Percentiles rank a stretch among this genome's conserved stretches.
phyloP scores from a whole-genome alignment of 1,140 invertebrate genomes.

The Micrasema minimum region DNA sequence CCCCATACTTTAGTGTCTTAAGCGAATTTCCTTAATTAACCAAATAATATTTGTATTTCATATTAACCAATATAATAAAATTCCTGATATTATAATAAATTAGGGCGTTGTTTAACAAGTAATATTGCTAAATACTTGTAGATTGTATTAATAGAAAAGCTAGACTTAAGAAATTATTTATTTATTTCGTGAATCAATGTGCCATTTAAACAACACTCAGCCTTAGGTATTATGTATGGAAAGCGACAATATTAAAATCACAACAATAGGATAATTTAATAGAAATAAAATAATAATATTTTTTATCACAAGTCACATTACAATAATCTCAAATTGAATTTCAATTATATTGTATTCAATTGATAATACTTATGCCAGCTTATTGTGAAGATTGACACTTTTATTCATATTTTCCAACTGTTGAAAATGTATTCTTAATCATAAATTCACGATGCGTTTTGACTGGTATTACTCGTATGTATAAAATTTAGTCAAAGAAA shows the following conservation, averaged over 20 bases:
- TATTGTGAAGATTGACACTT: too few relatives aligned
- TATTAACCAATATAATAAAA: constrained; percentile 26
- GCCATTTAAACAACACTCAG: constrained; percentile 42
- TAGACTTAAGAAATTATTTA: constrained; percentile 48
- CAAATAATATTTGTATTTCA: constrained; percentile 29
- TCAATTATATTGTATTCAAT: too few relatives aligned
- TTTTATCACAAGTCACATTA: background rate
- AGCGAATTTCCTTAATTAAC: constrained; percentile 24
- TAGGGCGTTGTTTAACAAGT: constrained; percentile 28
- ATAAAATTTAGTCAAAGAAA: too few relatives aligned
- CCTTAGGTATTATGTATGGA: constrained; percentile 16
- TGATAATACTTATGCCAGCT: too few relatives aligned
- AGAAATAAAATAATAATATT: background rate
- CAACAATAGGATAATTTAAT: constrained; percentile 40
- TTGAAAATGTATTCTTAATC: too few relatives aligned
- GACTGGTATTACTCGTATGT: too few relatives aligned
- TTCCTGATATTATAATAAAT: constrained; percentile 36
- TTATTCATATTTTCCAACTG: too few relatives aligned
- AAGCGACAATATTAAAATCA: constrained; percentile 48
- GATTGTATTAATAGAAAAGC: constrained; percentile 41
- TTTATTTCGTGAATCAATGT: constrained; percentile 52
- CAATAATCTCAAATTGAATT: too few relatives aligned
- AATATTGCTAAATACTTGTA: constrained; percentile 34
- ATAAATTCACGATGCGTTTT: too few relatives aligned
- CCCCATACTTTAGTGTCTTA: background rate